Conservation (phyloP, 2,888 invertebrate species). For the Drosophila rellima region DNA sequence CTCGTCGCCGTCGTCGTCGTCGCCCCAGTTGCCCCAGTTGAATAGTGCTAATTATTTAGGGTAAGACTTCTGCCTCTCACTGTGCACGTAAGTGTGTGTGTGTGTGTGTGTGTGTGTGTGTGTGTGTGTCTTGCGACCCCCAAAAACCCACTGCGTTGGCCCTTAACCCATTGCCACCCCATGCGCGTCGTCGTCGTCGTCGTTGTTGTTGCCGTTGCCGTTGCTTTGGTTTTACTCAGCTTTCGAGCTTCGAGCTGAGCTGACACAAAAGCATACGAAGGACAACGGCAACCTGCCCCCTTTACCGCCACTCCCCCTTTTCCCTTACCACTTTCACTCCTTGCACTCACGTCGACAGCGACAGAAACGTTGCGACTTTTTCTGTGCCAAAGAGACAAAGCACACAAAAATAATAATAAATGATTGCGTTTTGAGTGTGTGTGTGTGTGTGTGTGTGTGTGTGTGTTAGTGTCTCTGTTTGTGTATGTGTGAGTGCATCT, state of each 20-base stretch:
- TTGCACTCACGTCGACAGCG: conserved; percentile 19
- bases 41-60: conserved; percentile 84
- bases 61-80: conserved; percentile 64
- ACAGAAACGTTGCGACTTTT: conserved; percentile 68
- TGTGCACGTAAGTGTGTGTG: conserved; percentile 21
- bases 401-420: conserved; percentile 78
- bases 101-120: conserved; percentile 22
- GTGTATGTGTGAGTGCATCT: conserved; percentile 36
- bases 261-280: conserved; percentile 78
- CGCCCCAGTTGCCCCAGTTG: conserved; percentile 70
- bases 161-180: conserved; percentile 75
- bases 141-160: conserved; percentile 65
- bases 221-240: conserved; percentile 55
- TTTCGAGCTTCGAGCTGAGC: conserved; percentile 57
- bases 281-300: conserved; percentile 59
- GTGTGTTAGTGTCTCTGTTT: conserved; percentile 21
- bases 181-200: conserved; percentile 36
- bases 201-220: conserved; percentile 10
- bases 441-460: conserved; percentile 33
- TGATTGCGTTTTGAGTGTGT: conserved; percentile 71
- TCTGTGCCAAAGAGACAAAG: conserved; percentile 78
- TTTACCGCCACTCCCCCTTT: too few relatives aligned
- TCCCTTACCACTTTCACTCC: not conserved
- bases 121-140: conserved; percentile 49
- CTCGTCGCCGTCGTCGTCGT: conserved; percentile 29